Percentiles rank a stretch among this genome's conserved stretches.
Evolutionary conservation across 2,797 vertebrate genomes (phyloP).

Genomic region (Pseudomugil gertrudae): DNA sequence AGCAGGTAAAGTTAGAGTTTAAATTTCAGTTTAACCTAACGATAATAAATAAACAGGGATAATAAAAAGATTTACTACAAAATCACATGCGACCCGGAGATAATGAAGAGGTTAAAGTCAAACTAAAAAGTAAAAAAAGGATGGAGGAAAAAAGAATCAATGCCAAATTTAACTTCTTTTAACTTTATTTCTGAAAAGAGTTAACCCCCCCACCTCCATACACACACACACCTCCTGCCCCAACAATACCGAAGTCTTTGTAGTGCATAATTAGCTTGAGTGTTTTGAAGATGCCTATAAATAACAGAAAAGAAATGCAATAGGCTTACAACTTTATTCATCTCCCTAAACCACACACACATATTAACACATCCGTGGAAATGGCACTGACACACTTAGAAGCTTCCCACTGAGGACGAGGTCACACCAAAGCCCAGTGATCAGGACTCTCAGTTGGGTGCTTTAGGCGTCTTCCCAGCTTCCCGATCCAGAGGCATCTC

Average conservation of each 20-base stretch:
- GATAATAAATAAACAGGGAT: too few species aligned
- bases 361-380: conserved; percentile 47
- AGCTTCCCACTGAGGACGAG: conserved; percentile 60
- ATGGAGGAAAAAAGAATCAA: conserved; percentile 22
- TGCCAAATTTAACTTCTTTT: conserved; percentile 23
- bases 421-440: conserved; percentile 64
- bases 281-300: conserved; percentile 46
- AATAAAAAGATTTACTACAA: too few species aligned
- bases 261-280: conserved; percentile 40
- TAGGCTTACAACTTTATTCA: conserved; percentile 42
- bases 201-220: neutral
- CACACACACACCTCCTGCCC: neutral
- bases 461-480: conserved; percentile 73
- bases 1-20: conserved; percentile 20
- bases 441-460: conserved; percentile 64
- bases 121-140: too few species aligned
- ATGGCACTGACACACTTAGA: conserved; percentile 45
- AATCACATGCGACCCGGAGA: too few species aligned
- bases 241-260: conserved; percentile 18
- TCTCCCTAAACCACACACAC: conserved; percentile 8
- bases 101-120: neutral
- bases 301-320: conserved; percentile 47
- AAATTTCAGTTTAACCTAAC: conserved; percentile 30
- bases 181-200: conserved; percentile 1
- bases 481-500: conserved; percentile 67